Base-by-base conservation (phyloP, 1,140 invertebrate genomes). In the Pemphigus obesinymphae region DNA sequence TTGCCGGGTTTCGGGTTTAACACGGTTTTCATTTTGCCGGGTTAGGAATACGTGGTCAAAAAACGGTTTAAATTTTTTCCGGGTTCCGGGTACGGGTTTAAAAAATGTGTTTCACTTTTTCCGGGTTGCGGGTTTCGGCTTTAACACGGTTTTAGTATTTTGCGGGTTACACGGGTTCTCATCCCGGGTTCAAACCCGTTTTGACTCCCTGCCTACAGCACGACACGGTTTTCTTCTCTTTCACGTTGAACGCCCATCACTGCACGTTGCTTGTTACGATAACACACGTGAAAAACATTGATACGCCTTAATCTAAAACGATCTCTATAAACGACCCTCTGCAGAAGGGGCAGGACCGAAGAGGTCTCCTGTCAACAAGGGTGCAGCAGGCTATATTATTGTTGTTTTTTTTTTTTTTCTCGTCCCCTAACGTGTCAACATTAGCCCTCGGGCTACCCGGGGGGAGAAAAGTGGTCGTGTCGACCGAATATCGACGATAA, bases 401-500 rank as follows among this genome's bases (percentile, higher is more conserved):
- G 45, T 58, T 40, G 50, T 26, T 58, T 31, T 58, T 31, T 75
- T 20, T 68, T 66, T 66, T 48, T 53, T 75, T 53, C 0, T 50
- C 72, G 53, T 50, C 15, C 72, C 72, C 48, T 29, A 37, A 45
- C 68, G 68, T 75, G 48, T 75, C 48, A 55, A 75, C 72, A 75
- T 50, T 34, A 75, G 15, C 48, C 72, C 20, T 17, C 29, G n/a
- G 2, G 48, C 13, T 20, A 15, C 5, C 5, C n/a, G 48, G 3
- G 17, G 17, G 48, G 1, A 17, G 5, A 17, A 10, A 15, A 15
- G 61, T 3, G 61, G 31, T 68, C n/a, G 63, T 68, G 63, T 34
- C 75, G 75, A 34, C 53, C 75, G 75, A 76, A 76, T 43, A 29
- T 78, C 37, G 48, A 53, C 53, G 75, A 78, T 78, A 78, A 78